Conservation (phyloP, 1,140 invertebrate species). For the Lepidurus packardi region DNA sequence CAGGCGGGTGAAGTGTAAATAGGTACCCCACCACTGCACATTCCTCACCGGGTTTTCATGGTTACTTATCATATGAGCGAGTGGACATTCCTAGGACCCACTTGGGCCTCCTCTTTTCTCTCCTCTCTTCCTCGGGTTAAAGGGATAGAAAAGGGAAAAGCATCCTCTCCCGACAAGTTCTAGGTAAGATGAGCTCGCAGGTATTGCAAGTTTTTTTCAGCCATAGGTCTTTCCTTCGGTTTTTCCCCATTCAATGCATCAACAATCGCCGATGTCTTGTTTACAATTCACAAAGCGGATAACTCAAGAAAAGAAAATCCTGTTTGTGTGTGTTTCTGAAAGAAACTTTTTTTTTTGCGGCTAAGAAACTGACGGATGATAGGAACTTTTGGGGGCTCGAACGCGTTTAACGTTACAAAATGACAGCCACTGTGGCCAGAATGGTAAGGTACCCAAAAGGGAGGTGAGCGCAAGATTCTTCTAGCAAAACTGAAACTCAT, state of each 20-base stretch:
- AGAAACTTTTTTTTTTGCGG: too few relatives aligned
- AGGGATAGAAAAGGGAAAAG: neutral
- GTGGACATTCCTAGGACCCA: neutral
- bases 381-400: too few relatives aligned
- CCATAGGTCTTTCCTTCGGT: neutral
- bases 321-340: too few relatives aligned
- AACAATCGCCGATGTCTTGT: neutral
- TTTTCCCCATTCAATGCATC: neutral
- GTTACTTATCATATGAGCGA: conserved; percentile 16
- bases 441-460: too few relatives aligned
- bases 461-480: too few relatives aligned
- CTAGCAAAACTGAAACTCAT: neutral
- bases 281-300: neutral
- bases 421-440: too few relatives aligned
- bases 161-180: neutral
- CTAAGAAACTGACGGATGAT: too few relatives aligned
- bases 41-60: conserved; percentile 21
- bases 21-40: neutral
- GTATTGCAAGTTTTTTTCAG: neutral
- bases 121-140: neutral
- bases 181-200: conserved; percentile 6
- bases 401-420: too few relatives aligned
- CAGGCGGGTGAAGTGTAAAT: conserved; percentile 8
- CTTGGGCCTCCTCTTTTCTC: neutral
- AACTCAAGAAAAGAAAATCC: too few relatives aligned